Percentiles rank a stretch among this genome's conserved stretches.
Evolutionary conservation across 35 echinoderm and acorn worm species (phyloP).

Genomic region (Heliocidaris erythrogramma): DNA sequence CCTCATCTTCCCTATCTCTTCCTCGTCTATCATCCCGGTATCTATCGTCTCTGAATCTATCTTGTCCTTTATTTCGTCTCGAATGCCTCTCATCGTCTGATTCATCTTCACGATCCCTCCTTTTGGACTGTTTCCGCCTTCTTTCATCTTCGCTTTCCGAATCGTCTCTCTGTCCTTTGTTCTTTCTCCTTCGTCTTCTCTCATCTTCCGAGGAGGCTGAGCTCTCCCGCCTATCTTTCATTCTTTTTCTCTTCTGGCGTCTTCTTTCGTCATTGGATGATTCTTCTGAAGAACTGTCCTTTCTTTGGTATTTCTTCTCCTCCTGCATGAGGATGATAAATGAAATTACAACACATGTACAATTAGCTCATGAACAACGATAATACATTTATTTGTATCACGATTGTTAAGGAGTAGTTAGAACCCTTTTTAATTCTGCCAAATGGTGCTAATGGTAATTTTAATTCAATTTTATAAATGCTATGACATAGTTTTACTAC

Average conservation of each 20-base stretch:
- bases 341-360: not conserved
- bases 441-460: no score
- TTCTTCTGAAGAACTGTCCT: constrained; percentile 20
- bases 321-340: not conserved
- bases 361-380: no score
- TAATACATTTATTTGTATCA: no score
- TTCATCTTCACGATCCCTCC: not conserved
- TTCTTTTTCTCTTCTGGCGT: constrained; percentile 22
- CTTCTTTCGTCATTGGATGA: constrained; percentile 30
- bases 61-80: not conserved
- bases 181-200: not conserved
- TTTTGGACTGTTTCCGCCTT: not conserved
- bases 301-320: not conserved
- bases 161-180: constrained; percentile 23
- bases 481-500: no score
- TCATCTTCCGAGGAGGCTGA: not conserved
- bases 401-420: no score
- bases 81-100: not conserved
- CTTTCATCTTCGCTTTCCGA: not conserved
- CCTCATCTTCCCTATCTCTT: constrained; percentile 9
- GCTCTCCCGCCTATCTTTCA: constrained; percentile 29
- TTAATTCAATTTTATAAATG: no score
- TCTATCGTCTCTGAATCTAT: constrained; percentile 46
- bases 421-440: no score
- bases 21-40: not conserved